phyloP scores from a whole-genome alignment of 2,797 vertebrate species.

The Esox masquinongy region DNA sequence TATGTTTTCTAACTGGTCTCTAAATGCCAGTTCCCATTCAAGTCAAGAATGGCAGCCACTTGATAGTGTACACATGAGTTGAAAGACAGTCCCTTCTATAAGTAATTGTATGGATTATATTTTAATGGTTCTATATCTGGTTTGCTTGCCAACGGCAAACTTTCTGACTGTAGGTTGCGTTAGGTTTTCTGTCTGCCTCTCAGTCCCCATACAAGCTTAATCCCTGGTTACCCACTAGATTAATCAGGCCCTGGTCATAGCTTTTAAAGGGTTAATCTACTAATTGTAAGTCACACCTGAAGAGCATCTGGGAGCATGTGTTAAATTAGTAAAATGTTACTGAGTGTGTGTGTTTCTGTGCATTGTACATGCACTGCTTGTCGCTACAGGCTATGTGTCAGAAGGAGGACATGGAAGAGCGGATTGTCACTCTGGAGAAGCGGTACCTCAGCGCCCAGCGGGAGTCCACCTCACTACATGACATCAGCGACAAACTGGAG shows the following conservation, averaged over 20 bases:
- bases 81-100: neutral
- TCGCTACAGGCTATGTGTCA: constrained; percentile 91
- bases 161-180: neutral
- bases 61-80: too few species aligned
- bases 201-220: too few species aligned
- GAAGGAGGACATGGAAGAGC: constrained; percentile 99
- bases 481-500: constrained; percentile 99
- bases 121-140: too few species aligned
- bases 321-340: neutral
- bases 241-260: constrained; percentile 12
- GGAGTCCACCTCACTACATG: constrained; percentile 97
- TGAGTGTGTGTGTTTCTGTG: constrained; percentile 7
- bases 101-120: too few species aligned
- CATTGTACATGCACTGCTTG: constrained; percentile 5
- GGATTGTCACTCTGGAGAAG: constrained; percentile 96
- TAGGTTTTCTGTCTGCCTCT: too few species aligned
- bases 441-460: constrained; percentile 98
- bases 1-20: neutral
- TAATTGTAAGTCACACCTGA: constrained; percentile 5
- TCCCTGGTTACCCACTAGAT: too few species aligned
- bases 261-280: constrained; percentile 21
- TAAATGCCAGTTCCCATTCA: too few species aligned
- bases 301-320: neutral
- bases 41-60: too few species aligned
- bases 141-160: too few species aligned